phyloP scores from a whole-genome alignment of 2,797 vertebrate species.

The Clamator glandarius region DNA sequence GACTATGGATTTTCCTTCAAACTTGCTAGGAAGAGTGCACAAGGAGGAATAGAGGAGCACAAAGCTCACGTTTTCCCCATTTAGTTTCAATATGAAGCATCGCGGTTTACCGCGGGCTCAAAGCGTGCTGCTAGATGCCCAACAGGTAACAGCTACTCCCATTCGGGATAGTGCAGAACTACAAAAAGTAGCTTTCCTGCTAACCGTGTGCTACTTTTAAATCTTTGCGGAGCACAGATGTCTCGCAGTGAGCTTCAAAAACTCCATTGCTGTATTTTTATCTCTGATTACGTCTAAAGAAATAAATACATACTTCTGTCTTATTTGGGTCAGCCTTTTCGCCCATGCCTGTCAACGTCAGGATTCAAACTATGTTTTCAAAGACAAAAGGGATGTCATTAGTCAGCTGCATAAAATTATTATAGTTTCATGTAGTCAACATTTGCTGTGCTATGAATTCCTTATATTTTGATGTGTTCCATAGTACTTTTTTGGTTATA shows the following conservation, averaged over 20 bases:
- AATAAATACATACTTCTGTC: background rate
- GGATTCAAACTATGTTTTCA: background rate
- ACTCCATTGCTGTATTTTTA: background rate
- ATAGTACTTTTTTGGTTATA: background rate
- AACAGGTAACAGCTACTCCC: background rate
- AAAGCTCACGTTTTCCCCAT: background rate
- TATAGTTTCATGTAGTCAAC: background rate
- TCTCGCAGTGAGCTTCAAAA: background rate
- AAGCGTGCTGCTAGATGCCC: background rate
- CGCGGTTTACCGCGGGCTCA: background rate
- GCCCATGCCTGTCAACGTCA: background rate
- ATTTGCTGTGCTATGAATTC: background rate
- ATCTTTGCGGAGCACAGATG: background rate
- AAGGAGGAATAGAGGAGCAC: background rate
- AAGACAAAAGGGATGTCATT: background rate
- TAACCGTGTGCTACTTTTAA: background rate
- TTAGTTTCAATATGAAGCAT: background rate
- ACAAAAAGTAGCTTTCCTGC: background rate
- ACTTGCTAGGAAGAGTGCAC: background rate
- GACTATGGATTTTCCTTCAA: background rate
- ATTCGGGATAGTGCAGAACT: background rate
- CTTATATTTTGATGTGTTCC: background rate
- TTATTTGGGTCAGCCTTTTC: background rate
- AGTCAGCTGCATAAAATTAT: background rate
- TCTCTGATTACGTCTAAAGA: background rate